Evolutionary conservation across 2,113 vertebrate species (phyloP).

Genomic region (Cichladusa arquata): DNA sequence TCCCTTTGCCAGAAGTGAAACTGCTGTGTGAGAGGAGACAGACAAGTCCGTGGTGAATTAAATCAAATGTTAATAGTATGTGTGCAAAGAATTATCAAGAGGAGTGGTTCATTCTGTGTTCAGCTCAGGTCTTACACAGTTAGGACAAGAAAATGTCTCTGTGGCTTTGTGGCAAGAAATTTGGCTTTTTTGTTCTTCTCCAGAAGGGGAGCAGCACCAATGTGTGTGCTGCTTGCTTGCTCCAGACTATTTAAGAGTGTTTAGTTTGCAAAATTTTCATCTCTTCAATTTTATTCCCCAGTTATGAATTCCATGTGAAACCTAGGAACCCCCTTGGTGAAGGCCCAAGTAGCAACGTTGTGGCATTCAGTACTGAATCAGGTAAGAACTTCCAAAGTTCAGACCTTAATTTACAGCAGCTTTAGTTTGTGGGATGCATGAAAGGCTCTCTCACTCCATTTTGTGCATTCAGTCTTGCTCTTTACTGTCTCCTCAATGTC

Average conservation of each 20-base stretch:
- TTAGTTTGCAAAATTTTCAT: neutral
- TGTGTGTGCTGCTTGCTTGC: neutral
- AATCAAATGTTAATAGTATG: neutral
- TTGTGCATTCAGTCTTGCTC: neutral
- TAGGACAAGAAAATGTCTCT: neutral
- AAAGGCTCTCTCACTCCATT: neutral
- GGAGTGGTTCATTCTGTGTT: neutral
- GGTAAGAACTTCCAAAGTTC: constrained; percentile 71
- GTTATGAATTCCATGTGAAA: constrained; percentile 93
- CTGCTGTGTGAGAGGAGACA: neutral
- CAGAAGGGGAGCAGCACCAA: neutral
- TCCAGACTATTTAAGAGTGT: neutral
- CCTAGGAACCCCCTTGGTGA: constrained; percentile 89
- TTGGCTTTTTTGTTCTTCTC: neutral
- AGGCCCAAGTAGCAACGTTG: constrained; percentile 85
- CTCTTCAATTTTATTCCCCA: constrained; percentile 61
- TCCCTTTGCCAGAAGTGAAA: neutral
- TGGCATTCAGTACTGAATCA: constrained; percentile 93
- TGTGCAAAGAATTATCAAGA: neutral
- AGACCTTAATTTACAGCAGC: neutral
- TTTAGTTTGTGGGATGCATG: neutral
- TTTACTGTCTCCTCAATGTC: neutral
- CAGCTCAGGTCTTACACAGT: neutral
- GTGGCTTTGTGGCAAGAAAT: neutral
- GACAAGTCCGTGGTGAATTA: neutral